Evolutionary conservation across 2,888 invertebrate genomes (phyloP).

Genomic region (Ennomos quercinarius): DNA sequence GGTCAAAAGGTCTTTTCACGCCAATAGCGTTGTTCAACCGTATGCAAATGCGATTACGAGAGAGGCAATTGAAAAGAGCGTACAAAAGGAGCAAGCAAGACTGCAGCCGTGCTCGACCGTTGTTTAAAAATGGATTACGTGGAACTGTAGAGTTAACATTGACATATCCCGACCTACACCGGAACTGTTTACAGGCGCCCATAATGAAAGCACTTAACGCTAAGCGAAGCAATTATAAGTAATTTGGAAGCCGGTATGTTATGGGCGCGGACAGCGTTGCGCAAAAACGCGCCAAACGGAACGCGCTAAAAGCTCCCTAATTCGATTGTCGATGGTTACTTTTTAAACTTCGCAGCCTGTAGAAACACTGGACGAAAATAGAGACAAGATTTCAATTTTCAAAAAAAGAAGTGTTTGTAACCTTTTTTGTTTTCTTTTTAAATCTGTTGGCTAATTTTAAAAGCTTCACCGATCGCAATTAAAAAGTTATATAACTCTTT

Average conservation of each 20-base stretch:
- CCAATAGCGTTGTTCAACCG: constrained; percentile 57
- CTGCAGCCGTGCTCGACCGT: background rate
- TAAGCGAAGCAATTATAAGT: constrained; percentile 85
- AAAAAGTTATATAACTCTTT: constrained; percentile 33
- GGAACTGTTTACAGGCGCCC: constrained; percentile 68
- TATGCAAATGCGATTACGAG: background rate
- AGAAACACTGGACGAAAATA: constrained; percentile 49
- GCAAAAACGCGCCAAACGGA: constrained; percentile 83
- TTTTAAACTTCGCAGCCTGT: constrained; percentile 67
- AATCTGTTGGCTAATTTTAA: constrained; percentile 54
- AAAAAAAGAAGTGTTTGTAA: constrained; percentile 21
- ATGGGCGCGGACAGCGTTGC: constrained; percentile 82
- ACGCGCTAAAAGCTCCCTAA: constrained; percentile 84
- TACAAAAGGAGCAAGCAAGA: constrained; percentile 10
- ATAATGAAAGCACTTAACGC: constrained; percentile 84
- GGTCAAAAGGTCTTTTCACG: constrained; percentile 75
- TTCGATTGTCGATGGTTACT: constrained; percentile 79
- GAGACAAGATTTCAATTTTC: constrained; percentile 47
- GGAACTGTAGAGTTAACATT: constrained; percentile 59
- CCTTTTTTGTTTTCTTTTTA: constrained; percentile 12
- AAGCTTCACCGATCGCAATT: constrained; percentile 50
- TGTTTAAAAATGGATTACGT: constrained; percentile 58
- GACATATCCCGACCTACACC: constrained; percentile 62
- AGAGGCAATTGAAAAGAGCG: constrained; percentile 6
- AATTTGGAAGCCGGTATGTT: constrained; percentile 80